These are phyloP conservation scores for Gasterosteus nipponicus DNA, from an alignment of 2,113 vertebrate species.

Conservation along the genomic window DNA sequence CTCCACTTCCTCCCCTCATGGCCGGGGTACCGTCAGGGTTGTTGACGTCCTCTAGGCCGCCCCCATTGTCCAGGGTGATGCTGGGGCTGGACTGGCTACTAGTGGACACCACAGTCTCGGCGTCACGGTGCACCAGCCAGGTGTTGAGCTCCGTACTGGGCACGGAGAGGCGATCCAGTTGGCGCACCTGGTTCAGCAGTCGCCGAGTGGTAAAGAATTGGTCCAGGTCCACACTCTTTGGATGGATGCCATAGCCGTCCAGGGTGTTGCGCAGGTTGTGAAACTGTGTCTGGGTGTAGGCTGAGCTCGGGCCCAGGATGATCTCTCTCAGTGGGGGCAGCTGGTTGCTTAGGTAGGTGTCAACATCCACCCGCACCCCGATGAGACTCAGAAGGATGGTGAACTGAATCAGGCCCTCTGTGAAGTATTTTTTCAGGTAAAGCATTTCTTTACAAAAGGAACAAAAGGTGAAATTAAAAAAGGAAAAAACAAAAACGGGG, in stretches of 20 bases:
- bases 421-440: conserved; percentile 99
- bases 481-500: conserved; percentile 75
- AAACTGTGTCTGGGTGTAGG: conserved; percentile 99
- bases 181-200: conserved; percentile 93
- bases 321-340: conserved; percentile 96
- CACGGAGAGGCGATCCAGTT: conserved; percentile 92
- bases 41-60: conserved; percentile 87
- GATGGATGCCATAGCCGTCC: conserved; percentile 97
- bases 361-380: conserved; percentile 97
- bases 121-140: conserved; percentile 96
- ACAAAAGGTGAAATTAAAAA: conserved; percentile 82
- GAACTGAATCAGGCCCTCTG: conserved; percentile 99
- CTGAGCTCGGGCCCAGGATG: conserved; percentile 98
- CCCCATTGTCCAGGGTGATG: conserved; percentile 88
- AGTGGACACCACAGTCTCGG: conserved; percentile 89
- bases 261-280: conserved; percentile 96
- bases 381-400: conserved; percentile 99
- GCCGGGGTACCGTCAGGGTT: conserved; percentile 83
- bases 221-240: conserved; percentile 96
- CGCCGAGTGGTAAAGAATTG: conserved; percentile 91
- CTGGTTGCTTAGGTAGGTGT: conserved; percentile 94
- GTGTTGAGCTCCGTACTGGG: conserved; percentile 92
- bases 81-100: conserved; percentile 85
- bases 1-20: conserved; percentile 87
- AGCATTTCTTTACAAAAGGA: conserved; percentile 95